phyloP scores from a whole-genome alignment of 1,140 invertebrate genomes.

The Artemia franciscana region DNA sequence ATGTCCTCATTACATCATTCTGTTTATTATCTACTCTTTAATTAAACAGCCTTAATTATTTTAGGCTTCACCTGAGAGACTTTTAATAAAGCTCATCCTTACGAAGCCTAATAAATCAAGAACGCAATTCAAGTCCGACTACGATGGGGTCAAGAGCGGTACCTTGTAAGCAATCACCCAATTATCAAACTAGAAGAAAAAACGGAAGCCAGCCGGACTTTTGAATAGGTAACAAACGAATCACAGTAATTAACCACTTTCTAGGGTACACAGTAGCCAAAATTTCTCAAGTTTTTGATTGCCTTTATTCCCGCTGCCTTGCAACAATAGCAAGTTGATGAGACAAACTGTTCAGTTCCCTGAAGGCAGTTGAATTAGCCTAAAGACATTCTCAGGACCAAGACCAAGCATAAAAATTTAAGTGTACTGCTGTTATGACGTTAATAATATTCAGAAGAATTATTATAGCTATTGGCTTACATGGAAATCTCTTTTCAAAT shows the following conservation, averaged over 20 bases:
- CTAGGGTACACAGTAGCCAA: background rate
- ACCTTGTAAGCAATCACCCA: background rate
- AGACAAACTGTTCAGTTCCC: background rate
- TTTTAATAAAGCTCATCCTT: no score
- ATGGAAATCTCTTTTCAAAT: background rate
- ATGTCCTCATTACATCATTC: no score
- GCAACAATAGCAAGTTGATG: background rate
- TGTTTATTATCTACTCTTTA: no score
- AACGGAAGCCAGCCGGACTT: background rate
- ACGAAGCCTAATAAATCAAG: no score
- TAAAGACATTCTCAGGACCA: background rate
- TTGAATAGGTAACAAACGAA: background rate
- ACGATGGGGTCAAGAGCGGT: no score
- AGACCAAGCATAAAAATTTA: background rate
- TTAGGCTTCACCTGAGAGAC: no score
- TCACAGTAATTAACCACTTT: background rate
- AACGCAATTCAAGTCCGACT: no score
- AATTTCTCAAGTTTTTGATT: background rate
- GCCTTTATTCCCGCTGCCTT: background rate
- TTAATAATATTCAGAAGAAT: background rate
- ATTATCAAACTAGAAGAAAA: background rate
- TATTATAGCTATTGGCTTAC: background rate
- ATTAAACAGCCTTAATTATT: no score
- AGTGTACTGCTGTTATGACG: background rate
- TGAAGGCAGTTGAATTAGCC: background rate